phyloP scores from a whole-genome alignment of 2,888 invertebrate species.

The Nomada goodeniana region DNA sequence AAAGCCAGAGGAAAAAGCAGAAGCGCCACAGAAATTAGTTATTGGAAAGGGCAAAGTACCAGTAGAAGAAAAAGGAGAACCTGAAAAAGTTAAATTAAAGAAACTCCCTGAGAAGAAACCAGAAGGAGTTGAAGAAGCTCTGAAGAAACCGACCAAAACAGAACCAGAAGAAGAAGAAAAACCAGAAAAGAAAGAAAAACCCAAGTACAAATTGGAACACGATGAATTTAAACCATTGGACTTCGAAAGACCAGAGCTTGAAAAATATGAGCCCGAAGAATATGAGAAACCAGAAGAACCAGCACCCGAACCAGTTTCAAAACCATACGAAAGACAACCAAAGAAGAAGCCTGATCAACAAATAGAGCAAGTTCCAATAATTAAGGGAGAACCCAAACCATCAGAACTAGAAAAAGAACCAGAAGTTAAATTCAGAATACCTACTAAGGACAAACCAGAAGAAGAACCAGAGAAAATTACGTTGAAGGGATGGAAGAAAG shows the following conservation, averaged over 20 bases:
- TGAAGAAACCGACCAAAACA: constrained; percentile 72
- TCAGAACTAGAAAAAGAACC: constrained; percentile 83
- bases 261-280: constrained; percentile 79
- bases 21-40: constrained; percentile 77
- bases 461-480: constrained; percentile 81
- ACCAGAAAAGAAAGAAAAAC: constrained; percentile 69
- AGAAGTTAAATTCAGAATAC: constrained; percentile 83
- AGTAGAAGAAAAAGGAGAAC: constrained; percentile 74
- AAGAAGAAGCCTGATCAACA: constrained; percentile 80
- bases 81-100: constrained; percentile 81
- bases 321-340: constrained; percentile 75
- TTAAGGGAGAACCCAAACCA: constrained; percentile 83
- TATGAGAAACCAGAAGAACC: constrained; percentile 79
- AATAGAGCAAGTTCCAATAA: constrained; percentile 78
- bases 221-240: constrained; percentile 79
- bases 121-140: constrained; percentile 78
- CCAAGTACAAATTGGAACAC: constrained; percentile 74
- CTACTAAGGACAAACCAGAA: constrained; percentile 76
- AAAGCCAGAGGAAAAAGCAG: constrained; percentile 77
- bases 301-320: constrained; percentile 76
- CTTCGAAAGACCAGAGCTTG: constrained; percentile 80
- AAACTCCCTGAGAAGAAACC: constrained; percentile 79
- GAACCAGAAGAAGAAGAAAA: constrained; percentile 74
- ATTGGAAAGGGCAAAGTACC: constrained; percentile 80
- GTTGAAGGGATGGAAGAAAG: constrained; percentile 80